Percentiles rank a stretch among this genome's conserved stretches.
phyloP scores from a whole-genome alignment of 2,113 vertebrate species.

The Cygnus atratus region DNA sequence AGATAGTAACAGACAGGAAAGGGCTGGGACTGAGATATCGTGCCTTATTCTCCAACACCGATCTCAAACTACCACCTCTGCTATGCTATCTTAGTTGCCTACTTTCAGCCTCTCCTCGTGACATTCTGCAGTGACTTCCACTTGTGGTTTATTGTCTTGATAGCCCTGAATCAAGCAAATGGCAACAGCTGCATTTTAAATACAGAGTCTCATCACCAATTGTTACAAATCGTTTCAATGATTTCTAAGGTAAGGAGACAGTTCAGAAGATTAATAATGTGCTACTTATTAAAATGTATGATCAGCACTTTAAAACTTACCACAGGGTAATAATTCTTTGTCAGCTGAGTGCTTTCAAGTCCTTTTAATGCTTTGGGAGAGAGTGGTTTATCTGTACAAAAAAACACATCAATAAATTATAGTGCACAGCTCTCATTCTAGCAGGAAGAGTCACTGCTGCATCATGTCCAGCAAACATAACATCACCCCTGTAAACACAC shows the following conservation, averaged over 20 bases:
- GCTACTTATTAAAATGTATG: constrained; percentile 32
- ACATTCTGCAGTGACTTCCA: constrained; percentile 2
- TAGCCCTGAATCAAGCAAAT: background rate
- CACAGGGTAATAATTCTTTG: constrained; percentile 97
- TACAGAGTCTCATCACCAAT: background rate
- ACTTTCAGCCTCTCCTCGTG: background rate
- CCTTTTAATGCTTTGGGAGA: constrained; percentile 92
- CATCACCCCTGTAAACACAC: background rate
- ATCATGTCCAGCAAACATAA: background rate
- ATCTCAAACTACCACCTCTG: background rate
- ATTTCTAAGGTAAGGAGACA: constrained; percentile 18
- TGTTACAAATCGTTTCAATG: background rate
- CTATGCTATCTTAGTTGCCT: background rate
- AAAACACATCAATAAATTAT: constrained; percentile 10
- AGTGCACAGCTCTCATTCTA: background rate
- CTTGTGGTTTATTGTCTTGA: background rate
- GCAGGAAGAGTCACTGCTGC: background rate
- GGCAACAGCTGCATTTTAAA: constrained; percentile 23
- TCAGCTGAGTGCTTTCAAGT: constrained; percentile 85
- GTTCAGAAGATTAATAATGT: constrained; percentile 32
- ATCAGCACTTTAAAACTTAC: constrained; percentile 79
- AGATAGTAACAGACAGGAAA: background rate
- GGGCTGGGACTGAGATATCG: background rate
- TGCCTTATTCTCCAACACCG: background rate
- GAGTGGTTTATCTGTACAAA: constrained; percentile 87